These are phyloP conservation scores for Heliconius ethilla DNA, from an alignment of 2,888 invertebrate species.

Conservation along the genomic window DNA sequence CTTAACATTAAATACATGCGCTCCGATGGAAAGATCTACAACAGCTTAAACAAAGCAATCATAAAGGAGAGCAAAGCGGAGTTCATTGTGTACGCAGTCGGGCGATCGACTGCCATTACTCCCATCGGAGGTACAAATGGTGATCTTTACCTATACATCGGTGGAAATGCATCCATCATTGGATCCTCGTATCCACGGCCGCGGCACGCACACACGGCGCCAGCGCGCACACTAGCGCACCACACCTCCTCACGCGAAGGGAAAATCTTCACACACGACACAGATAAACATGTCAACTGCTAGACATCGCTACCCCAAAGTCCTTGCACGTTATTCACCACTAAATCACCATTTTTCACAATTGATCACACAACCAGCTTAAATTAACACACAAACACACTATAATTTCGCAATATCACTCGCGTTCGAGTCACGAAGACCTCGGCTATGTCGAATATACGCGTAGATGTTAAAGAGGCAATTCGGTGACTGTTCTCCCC, in stretches of 20 bases:
- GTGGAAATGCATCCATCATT: conserved; percentile 81
- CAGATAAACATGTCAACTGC: conserved; percentile 83
- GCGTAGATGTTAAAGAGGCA: conserved; percentile 78
- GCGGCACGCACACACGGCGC: conserved; percentile 68
- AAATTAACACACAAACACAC: conserved; percentile 75
- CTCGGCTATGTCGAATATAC: conserved; percentile 77
- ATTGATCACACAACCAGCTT: conserved; percentile 74
- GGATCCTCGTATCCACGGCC: conserved; percentile 72
- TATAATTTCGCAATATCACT: conserved; percentile 75
- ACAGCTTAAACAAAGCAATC: conserved; percentile 63
- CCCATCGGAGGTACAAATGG: conserved; percentile 58
- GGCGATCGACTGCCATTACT: conserved; percentile 54
- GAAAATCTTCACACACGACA: conserved; percentile 83
- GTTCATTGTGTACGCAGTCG: conserved; percentile 52
- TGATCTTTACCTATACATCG: conserved; percentile 80
- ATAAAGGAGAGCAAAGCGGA: conserved; percentile 40
- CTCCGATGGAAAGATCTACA: conserved; percentile 52
- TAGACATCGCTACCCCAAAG: conserved; percentile 81
- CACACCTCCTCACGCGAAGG: conserved; percentile 80
- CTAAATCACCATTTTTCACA: conserved; percentile 72
- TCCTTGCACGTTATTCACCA: conserved; percentile 79
- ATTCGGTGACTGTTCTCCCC: conserved; percentile 79
- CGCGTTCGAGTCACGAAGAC: conserved; percentile 79
- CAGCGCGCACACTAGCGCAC: conserved; percentile 72
- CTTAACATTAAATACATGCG: conserved; percentile 58